These are phyloP conservation scores for Alcis repandata DNA, from an alignment of 2,888 invertebrate genomes.

Conservation along the genomic window DNA sequence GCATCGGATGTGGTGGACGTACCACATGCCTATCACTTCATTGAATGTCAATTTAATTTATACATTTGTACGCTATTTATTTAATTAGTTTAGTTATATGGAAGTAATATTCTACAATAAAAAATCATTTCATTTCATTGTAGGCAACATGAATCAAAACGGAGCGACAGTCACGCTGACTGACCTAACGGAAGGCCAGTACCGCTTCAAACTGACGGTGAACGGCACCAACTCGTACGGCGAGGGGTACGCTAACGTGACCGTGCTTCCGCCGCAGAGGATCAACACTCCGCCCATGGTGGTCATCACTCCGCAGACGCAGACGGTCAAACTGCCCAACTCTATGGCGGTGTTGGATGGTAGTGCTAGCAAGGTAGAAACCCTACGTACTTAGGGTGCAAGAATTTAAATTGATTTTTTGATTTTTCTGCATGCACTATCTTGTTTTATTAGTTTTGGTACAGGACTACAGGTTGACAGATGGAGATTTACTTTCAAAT, in stretches of 20 bases:
- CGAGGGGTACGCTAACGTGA: conserved; percentile 95
- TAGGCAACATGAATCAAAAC: conserved; percentile 93
- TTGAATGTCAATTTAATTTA: too few species aligned
- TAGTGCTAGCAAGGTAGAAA: conserved; percentile 88
- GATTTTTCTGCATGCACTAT: too few species aligned
- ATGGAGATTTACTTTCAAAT: too few species aligned
- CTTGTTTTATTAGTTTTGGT: too few species aligned
- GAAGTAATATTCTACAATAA: too few species aligned
- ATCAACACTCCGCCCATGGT: conserved; percentile 94
- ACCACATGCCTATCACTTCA: too few species aligned
- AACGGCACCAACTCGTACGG: conserved; percentile 92
- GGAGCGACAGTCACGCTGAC: conserved; percentile 93
- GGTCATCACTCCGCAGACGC: conserved; percentile 93
- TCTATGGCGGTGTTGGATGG: conserved; percentile 96
- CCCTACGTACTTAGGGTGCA: too few species aligned
- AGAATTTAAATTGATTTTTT: too few species aligned
- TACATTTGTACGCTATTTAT: too few species aligned
- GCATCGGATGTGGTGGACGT: too few species aligned
- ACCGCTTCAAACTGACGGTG: conserved; percentile 94
- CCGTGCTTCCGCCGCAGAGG: conserved; percentile 94
- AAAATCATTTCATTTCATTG: background rate
- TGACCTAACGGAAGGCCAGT: conserved; percentile 94
- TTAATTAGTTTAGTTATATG: too few species aligned
- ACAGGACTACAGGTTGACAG: too few species aligned
- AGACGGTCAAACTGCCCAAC: conserved; percentile 95